Conservation (phyloP, 2,113 vertebrate genomes). For the Tylochromis polylepis region DNA sequence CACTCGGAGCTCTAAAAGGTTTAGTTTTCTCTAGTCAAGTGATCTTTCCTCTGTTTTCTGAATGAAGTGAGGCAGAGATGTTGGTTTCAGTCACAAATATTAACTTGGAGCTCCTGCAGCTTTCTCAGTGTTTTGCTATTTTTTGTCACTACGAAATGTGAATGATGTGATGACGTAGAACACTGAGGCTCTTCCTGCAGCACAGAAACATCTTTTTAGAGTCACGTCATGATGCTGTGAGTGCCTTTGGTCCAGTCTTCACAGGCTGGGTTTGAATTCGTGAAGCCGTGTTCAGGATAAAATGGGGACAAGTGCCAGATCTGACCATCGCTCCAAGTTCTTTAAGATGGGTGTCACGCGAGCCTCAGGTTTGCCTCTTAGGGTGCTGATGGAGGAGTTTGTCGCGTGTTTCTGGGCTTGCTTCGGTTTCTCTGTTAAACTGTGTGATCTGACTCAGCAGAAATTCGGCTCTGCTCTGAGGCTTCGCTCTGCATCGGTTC, state of each 20-base stretch:
- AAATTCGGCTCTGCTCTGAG: not conserved
- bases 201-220: not conserved
- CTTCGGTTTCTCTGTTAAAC: not conserved
- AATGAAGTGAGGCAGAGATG: not conserved
- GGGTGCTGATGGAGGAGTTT: not conserved
- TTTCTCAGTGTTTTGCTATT: not conserved
- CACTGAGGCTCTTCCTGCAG: not conserved
- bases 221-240: not conserved
- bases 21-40: not conserved
- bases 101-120: not conserved
- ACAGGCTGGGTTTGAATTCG: not conserved
- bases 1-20: rapidly evolving
- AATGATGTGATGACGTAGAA: not conserved
- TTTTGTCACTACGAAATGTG: not conserved
- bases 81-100: not conserved
- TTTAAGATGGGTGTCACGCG: not conserved
- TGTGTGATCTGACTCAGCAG: not conserved
- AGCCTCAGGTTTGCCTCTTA: not conserved
- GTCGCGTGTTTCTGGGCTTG: not conserved
- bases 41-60: not conserved
- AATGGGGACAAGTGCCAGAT: too few species aligned
- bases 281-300: not conserved
- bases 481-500: not conserved
- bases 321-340: not conserved
- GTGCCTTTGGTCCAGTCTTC: not conserved